Percentiles rank a stretch among this genome's conserved stretches.
These are phyloP conservation scores for Tamias sibiricus DNA, from an alignment of 2,113 vertebrate species.

Conservation along the genomic window DNA sequence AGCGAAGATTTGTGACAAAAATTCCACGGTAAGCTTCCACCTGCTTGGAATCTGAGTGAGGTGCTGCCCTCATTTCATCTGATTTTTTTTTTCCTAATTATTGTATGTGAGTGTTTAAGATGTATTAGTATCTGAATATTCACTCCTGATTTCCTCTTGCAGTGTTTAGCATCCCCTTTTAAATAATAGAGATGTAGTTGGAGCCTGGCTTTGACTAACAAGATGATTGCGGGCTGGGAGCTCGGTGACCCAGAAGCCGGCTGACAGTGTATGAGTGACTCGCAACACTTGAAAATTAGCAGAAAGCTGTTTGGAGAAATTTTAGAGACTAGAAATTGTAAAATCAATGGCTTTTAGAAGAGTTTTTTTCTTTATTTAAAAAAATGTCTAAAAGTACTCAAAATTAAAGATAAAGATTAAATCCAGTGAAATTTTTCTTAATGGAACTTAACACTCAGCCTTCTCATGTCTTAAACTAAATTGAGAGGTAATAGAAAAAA, in stretches of 20 bases:
- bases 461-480: slow-evolving; percentile 1
- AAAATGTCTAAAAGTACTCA: not conserved
- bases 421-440: not conserved
- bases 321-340: not conserved
- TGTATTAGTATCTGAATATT: not conserved
- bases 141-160: not conserved
- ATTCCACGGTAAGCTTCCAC: not conserved
- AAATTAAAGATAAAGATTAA: not conserved
- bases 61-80: not conserved
- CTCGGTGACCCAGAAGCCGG: not conserved
- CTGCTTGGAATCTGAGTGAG: not conserved
- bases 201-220: slow-evolving; percentile 1
- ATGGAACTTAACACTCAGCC: not conserved
- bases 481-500: not conserved
- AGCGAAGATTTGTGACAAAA: not conserved
- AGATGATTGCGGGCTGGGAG: not conserved
- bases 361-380: not conserved
- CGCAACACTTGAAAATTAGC: not conserved
- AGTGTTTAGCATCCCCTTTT: not conserved
- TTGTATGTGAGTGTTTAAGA: not conserved
- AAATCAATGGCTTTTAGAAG: not conserved
- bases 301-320: not conserved
- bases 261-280: not conserved
- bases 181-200: not conserved
- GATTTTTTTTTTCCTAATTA: not conserved